Percentiles rank a stretch among this genome's conserved stretches.
Conservation (phyloP, 2,113 vertebrate genomes). For the Coturnix japonica region DNA sequence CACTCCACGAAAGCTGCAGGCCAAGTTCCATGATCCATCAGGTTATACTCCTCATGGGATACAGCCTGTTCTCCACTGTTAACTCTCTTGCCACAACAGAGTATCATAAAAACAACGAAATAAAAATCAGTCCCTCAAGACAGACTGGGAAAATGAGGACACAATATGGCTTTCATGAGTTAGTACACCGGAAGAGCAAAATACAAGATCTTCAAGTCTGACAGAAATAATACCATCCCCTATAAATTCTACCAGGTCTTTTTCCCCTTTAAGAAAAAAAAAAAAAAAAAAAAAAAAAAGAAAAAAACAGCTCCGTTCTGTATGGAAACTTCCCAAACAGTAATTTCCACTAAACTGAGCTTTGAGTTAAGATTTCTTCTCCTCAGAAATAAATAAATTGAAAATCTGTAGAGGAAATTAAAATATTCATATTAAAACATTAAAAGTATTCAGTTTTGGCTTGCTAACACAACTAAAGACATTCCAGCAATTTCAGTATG, state of each 20-base stretch:
- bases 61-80: neutral
- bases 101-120: neutral
- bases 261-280: neutral
- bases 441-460: neutral
- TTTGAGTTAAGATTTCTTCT: neutral
- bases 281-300: no score
- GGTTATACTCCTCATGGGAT: neutral
- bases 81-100: neutral
- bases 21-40: neutral
- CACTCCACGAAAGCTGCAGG: accelerated
- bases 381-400: neutral
- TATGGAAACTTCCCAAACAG: neutral
- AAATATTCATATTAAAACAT: neutral
- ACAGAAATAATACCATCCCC: neutral
- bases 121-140: neutral
- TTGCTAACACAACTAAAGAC: neutral
- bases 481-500: neutral
- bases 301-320: neutral
- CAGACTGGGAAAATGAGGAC: neutral
- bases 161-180: neutral
- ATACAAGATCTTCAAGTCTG: neutral
- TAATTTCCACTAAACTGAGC: neutral
- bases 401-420: neutral
- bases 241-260: neutral
- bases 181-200: neutral